Percentiles rank a stretch among this genome's conserved stretches.
phyloP scores from a whole-genome alignment of 2,113 vertebrate species.

The Cololabis saira region DNA sequence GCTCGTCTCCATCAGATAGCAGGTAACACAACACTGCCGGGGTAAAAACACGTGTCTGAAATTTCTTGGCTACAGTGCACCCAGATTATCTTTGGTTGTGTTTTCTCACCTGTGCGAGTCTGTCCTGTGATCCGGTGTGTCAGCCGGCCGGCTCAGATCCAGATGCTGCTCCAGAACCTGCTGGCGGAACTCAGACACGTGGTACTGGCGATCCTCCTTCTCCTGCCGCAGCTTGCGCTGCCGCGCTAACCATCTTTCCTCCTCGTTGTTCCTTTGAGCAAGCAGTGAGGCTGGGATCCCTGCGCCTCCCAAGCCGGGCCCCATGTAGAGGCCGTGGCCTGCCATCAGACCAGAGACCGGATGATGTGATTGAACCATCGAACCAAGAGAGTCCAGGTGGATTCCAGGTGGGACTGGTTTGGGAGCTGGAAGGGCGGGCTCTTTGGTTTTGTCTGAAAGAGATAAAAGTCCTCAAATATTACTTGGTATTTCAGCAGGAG shows the following conservation, averaged over 20 bases:
- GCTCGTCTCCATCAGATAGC: slow-evolving; percentile 23
- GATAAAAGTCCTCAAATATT: not conserved
- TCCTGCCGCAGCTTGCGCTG: slow-evolving; percentile 95
- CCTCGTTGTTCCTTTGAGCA: slow-evolving; percentile 93
- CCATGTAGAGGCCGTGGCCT: slow-evolving; percentile 86
- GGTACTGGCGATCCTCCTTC: slow-evolving; percentile 97
- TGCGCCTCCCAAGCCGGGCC: slow-evolving; percentile 77
- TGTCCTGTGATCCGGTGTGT: slow-evolving; percentile 82
- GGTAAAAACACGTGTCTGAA: not conserved
- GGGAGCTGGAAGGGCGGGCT: slow-evolving; percentile 83
- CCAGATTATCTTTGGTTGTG: not conserved
- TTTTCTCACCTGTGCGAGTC: slow-evolving; percentile 87
- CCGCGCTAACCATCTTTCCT: slow-evolving; percentile 95
- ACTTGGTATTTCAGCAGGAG: not conserved
- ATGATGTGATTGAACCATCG: slow-evolving; percentile 84
- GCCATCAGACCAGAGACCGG: slow-evolving; percentile 88
- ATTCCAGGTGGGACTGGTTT: slow-evolving; percentile 90
- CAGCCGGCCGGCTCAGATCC: slow-evolving; percentile 87
- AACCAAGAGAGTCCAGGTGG: slow-evolving; percentile 64
- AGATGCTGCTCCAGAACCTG: slow-evolving; percentile 97
- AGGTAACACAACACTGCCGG: not conserved
- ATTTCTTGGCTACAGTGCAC: not conserved
- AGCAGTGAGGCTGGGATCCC: slow-evolving; percentile 85
- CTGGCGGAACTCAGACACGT: slow-evolving; percentile 97
- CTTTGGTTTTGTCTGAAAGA: slow-evolving; percentile 93